Percentiles rank a stretch among this genome's conserved stretches.
Conservation (phyloP, 2,797 vertebrate genomes). For the Megaceryle alcyon region DNA sequence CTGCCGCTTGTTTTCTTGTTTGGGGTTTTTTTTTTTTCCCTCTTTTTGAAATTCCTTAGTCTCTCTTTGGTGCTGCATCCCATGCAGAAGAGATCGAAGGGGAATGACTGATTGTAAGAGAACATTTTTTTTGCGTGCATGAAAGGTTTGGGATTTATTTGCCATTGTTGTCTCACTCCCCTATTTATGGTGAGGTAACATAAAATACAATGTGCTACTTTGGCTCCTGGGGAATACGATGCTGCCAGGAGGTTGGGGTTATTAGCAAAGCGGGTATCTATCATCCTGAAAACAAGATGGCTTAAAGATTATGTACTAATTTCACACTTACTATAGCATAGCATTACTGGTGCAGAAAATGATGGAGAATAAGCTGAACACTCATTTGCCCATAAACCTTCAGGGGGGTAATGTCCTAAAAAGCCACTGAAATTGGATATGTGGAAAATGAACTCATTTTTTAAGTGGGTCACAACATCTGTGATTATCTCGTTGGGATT, state of each 20-base stretch:
- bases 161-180: not conserved
- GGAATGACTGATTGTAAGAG: too few relatives aligned
- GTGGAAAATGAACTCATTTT: conserved; percentile 74
- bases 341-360: conserved; percentile 53
- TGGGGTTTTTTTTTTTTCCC: not conserved
- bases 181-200: not conserved
- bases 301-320: conserved; percentile 62
- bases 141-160: not conserved
- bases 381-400: conserved; percentile 70
- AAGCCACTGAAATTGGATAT: conserved; percentile 72
- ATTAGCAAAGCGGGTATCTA: not conserved
- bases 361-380: conserved; percentile 59
- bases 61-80: not conserved
- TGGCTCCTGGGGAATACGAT: not conserved
- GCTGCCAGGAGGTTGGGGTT: not conserved
- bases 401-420: conserved; percentile 61
- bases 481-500: conserved; percentile 74
- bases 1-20: not conserved
- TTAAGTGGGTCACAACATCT: conserved; percentile 79
- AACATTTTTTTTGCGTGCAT: not conserved
- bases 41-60: not conserved
- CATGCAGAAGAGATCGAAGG: fast-evolving
- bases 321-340: conserved; percentile 58
- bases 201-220: not conserved
- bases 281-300: conserved; percentile 55